A percentile compares a stretch with the other conserved stretches of the same genome.
phyloP scores from a whole-genome alignment of 92 coral and sea anemone species.

The Bergia sp. region DNA sequence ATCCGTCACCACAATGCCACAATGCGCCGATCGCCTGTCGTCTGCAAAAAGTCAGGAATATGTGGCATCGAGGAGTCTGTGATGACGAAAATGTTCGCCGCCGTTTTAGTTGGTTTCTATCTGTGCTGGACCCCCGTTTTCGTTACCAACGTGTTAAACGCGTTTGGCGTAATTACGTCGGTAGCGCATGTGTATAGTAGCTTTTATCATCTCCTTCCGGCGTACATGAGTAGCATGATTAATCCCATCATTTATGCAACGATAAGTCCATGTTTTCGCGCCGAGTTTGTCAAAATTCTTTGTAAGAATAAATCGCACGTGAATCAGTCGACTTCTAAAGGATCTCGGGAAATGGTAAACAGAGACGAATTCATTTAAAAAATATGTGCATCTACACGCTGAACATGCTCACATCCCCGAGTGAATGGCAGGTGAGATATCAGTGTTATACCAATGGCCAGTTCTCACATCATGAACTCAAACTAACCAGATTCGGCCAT shows the following conservation, averaged over 20 bases:
- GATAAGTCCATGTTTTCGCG: not conserved
- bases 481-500: no score
- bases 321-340: not conserved
- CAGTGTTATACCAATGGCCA: no score
- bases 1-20: not conserved
- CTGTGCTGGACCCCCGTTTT: constrained; percentile 4
- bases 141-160: not conserved
- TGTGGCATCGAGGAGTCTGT: not conserved
- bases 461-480: no score
- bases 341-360: no score
- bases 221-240: not conserved
- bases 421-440: no score
- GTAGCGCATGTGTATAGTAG: not conserved
- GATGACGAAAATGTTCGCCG: constrained; percentile 1
- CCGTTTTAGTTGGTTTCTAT: not conserved
- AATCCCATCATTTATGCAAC: not conserved
- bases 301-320: not conserved
- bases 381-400: no score
- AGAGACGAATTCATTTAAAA: no score
- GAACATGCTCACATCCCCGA: no score
- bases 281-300: not conserved
- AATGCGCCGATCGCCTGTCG: not conserved
- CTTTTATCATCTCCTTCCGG: not conserved
- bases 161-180: constrained; percentile 10
- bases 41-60: not conserved